These are phyloP conservation scores for Lamellibrachia satsuma DNA, from an alignment of 2,888 invertebrate genomes.

Conservation along the genomic window DNA sequence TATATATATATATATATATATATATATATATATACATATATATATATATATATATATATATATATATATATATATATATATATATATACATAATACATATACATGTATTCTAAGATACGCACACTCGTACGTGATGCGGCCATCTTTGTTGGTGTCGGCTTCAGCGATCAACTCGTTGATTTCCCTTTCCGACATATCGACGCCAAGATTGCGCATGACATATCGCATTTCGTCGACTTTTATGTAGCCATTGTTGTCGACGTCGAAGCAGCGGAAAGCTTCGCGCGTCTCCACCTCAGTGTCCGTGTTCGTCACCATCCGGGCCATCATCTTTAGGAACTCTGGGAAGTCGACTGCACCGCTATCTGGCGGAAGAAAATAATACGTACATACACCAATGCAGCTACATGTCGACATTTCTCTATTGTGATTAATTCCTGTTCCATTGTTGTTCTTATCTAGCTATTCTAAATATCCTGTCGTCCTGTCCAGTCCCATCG, in stretches of 20 bases:
- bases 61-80: neutral
- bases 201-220: slow-evolving; percentile 94
- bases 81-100: neutral
- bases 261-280: slow-evolving; percentile 35
- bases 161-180: slow-evolving; percentile 43
- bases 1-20: too few species aligned
- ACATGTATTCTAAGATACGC: slow-evolving; percentile 66
- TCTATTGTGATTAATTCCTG: neutral
- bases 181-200: slow-evolving; percentile 40
- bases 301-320: slow-evolving; percentile 41
- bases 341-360: slow-evolving; percentile 41
- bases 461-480: too few species aligned
- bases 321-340: slow-evolving; percentile 42
- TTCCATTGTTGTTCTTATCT: too few species aligned
- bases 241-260: slow-evolving; percentile 91
- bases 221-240: slow-evolving; percentile 97
- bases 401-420: neutral
- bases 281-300: slow-evolving; percentile 40
- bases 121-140: slow-evolving; percentile 41
- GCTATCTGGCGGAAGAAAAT: slow-evolving; percentile 29
- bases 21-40: too few species aligned
- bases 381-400: neutral
- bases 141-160: slow-evolving; percentile 41
- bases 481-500: too few species aligned
- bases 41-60: too few species aligned